Evolutionary conservation across 2,888 invertebrate genomes (phyloP).

Genomic region (Corbicula japonica): DNA sequence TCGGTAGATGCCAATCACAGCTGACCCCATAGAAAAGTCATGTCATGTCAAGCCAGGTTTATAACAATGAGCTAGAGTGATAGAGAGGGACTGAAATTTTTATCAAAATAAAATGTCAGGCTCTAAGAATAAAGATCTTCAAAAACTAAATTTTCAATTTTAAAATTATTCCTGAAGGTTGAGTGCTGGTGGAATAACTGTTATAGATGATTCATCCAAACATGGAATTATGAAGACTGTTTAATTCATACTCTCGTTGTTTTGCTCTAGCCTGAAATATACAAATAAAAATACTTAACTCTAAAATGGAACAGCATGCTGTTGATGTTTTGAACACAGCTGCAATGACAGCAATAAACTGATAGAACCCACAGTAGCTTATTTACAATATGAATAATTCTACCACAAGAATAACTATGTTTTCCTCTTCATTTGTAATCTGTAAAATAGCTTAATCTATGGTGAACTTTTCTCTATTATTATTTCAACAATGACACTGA

Average conservation of each 20-base stretch:
- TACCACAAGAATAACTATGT: neutral
- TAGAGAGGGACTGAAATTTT: no score
- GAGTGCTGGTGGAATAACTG: no score
- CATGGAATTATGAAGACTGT: slow-evolving; percentile 85
- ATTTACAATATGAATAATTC: neutral
- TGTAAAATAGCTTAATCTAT: neutral
- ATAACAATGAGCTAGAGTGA: no score
- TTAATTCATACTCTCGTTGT: slow-evolving; percentile 84
- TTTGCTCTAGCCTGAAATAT: slow-evolving; percentile 81
- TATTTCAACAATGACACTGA: no score
- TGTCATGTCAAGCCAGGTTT: no score
- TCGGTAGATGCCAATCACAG: no score
- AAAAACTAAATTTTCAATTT: no score
- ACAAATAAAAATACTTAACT: neutral
- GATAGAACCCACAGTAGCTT: neutral
- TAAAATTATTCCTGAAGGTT: no score
- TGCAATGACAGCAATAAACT: neutral
- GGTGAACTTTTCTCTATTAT: no score
- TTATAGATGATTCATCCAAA: slow-evolving; percentile 81
- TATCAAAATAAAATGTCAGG: no score
- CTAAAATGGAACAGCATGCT: neutral
- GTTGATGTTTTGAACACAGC: neutral
- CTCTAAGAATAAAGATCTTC: no score
- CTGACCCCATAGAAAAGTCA: no score
- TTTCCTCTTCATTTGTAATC: neutral